These are phyloP conservation scores for Eilema sororculum DNA, from an alignment of 2,888 invertebrate genomes.

Conservation along the genomic window DNA sequence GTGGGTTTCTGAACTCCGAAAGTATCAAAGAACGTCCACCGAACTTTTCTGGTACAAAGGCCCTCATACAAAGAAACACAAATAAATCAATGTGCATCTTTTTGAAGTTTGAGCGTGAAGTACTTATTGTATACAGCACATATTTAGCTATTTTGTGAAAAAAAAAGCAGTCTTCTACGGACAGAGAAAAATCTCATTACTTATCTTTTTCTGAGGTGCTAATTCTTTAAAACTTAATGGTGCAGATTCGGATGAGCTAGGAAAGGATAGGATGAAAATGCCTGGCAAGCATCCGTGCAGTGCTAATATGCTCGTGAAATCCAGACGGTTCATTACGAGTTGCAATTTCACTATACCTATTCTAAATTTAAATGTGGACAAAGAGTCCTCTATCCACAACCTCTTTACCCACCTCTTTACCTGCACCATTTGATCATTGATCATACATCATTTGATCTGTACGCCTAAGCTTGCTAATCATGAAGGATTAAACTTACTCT, in stretches of 20 bases:
- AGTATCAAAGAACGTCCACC: constrained; percentile 57
- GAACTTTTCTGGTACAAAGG: constrained; percentile 59
- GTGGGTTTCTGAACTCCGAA: constrained; percentile 49
- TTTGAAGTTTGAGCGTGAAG: constrained; percentile 2
- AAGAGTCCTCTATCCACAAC: no score
- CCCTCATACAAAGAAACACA: constrained; percentile 39
- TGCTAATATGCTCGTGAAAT: no score
- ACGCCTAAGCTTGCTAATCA: neutral
- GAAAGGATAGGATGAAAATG: no score
- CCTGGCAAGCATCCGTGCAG: no score
- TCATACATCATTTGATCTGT: no score
- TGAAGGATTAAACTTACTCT: neutral
- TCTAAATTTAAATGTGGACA: neutral
- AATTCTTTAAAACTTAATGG: no score
- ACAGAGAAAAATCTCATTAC: neutral
- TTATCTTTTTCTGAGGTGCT: no score
- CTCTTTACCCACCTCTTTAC: no score
- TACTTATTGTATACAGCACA: neutral
- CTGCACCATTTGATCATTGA: neutral
- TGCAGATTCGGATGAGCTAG: no score
- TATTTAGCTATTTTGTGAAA: no score
- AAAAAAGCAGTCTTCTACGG: no score
- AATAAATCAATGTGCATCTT: constrained; percentile 37
- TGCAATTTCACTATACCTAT: no score
- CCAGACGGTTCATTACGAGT: neutral